Evolutionary conservation across 2,113 vertebrate species (phyloP).

Genomic region (Globicephala melas): DNA sequence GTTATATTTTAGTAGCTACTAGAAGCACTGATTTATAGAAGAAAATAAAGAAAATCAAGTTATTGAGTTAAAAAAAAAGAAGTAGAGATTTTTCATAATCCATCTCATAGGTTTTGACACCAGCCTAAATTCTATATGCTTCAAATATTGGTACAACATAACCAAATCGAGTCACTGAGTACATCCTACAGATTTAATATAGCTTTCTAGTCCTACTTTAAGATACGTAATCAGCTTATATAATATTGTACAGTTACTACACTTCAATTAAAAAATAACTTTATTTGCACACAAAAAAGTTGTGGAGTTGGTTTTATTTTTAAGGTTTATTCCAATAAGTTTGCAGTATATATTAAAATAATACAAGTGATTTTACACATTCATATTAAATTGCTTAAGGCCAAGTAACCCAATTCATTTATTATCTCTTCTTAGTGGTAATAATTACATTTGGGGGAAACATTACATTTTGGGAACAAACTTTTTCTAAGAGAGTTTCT

Average conservation of each 20-base stretch:
- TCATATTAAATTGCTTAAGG: not conserved
- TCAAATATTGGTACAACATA: not conserved
- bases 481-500: not conserved
- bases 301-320: not conserved
- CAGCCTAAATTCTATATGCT: not conserved
- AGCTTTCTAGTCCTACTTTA: not conserved
- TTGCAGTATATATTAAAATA: not conserved
- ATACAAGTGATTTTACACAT: not conserved
- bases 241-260: not conserved
- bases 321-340: not conserved
- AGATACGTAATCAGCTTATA: not conserved
- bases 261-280: not conserved
- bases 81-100: not conserved
- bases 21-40: not conserved
- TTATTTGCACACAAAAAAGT: not conserved
- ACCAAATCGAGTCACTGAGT: not conserved
- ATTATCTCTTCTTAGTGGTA: not conserved
- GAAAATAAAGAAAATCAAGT: not conserved
- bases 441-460: not conserved
- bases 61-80: not conserved
- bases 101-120: not conserved
- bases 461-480: not conserved
- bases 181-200: not conserved
- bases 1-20: not conserved
- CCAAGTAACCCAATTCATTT: not conserved